Evolutionary conservation across 2,113 vertebrate species (phyloP).

Genomic region (Elanus axillaris): DNA sequence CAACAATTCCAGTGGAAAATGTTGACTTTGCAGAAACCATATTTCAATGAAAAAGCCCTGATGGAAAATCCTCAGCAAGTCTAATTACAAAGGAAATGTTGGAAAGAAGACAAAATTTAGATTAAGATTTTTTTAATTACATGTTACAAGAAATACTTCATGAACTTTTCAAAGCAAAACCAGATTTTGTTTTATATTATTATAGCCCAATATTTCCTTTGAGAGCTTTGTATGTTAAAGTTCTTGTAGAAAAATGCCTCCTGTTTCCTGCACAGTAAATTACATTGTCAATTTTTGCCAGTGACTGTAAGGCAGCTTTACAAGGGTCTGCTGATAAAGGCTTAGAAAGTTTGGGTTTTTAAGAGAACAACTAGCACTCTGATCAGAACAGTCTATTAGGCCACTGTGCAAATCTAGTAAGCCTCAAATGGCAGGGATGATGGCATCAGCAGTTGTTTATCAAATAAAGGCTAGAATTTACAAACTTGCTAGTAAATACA

Average conservation of each 20-base stretch:
- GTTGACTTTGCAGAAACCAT: constrained; percentile 11
- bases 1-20: constrained; percentile 32
- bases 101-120: neutral
- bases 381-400: neutral
- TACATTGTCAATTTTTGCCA: neutral
- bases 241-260: neutral
- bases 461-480: neutral
- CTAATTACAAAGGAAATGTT: constrained; percentile 17
- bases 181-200: neutral
- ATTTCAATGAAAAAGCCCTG: neutral
- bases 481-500: neutral
- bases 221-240: neutral
- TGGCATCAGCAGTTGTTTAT: neutral
- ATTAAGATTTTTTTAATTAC: constrained; percentile 23
- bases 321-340: neutral
- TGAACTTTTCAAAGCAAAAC: neutral
- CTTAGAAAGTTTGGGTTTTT: neutral
- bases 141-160: neutral
- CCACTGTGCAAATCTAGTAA: neutral
- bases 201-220: neutral
- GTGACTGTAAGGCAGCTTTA: neutral
- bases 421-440: neutral
- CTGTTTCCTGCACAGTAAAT: neutral
- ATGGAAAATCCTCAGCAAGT: constrained; percentile 11
- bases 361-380: neutral